These are phyloP conservation scores for Acanthococcus lagerstroemiae DNA, from an alignment of 2,888 invertebrate genomes.

Conservation along the genomic window DNA sequence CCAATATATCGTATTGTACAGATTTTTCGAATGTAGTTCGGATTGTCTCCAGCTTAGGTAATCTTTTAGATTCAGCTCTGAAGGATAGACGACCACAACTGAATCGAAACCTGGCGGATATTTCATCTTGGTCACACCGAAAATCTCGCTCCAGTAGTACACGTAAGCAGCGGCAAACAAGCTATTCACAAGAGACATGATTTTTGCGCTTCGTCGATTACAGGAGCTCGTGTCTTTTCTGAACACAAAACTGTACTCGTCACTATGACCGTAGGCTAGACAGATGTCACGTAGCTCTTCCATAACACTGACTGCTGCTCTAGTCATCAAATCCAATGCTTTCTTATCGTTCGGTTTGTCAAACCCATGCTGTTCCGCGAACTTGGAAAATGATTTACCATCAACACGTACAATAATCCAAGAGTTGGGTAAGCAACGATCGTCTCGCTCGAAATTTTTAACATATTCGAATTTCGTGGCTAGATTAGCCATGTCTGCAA, in stretches of 20 bases:
- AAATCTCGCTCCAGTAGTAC: conserved; percentile 73
- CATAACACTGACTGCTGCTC: conserved; percentile 72
- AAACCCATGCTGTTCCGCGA: conserved; percentile 68
- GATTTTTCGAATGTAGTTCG: conserved; percentile 91
- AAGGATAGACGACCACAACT: conserved; percentile 76
- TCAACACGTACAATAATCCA: conserved; percentile 83
- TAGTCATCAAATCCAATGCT: conserved; percentile 78
- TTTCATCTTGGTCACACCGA: conserved; percentile 54
- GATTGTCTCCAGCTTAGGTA: conserved; percentile 89
- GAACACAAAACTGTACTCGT: conserved; percentile 90
- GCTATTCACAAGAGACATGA: conserved; percentile 76
- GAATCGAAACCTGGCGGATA: conserved; percentile 92
- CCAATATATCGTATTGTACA: conserved; percentile 97
- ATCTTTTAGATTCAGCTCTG: conserved; percentile 72
- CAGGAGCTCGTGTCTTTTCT: conserved; percentile 64
- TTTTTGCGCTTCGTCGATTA: conserved; percentile 71
- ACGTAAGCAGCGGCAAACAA: conserved; percentile 82
- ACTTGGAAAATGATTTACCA: conserved; percentile 86
- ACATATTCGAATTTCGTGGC: conserved; percentile 58
- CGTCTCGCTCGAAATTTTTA: conserved; percentile 63
- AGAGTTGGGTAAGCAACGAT: conserved; percentile 70
- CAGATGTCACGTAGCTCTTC: conserved; percentile 72
- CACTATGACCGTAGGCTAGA: conserved; percentile 87
- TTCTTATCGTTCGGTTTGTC: conserved; percentile 73
- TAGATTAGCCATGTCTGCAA: conserved; percentile 7